These are phyloP conservation scores for honey bee (Apis mellifera) DNA, from an alignment of 1,140 invertebrate species.

Conservation along the genomic window Amel_HAv3.1 CM009937.2:4437001-4437500, in stretches of 20 bases:
- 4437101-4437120: background rate
- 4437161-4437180: background rate
- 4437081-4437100: background rate
- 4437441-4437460: background rate
- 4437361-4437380: background rate
- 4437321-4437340: background rate
- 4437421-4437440: too few species aligned
- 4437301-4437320: background rate
- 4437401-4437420: background rate
- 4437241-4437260: background rate
- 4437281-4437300: constrained; percentile 2
- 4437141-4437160: constrained; percentile 37
- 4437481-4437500: too few species aligned
- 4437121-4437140: constrained; percentile 13
- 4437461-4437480: too few species aligned
- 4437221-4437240: constrained; percentile 24
- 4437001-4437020: too few species aligned
- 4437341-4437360: background rate
- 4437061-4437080: too few species aligned
- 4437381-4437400: background rate
- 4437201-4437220: too few species aligned
- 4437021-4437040: too few species aligned
- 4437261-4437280: constrained; percentile 3
- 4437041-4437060: too few species aligned
- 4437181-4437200: background rate